Conservation (phyloP, 1,140 invertebrate genomes). For the Ceratina japonica region DNA sequence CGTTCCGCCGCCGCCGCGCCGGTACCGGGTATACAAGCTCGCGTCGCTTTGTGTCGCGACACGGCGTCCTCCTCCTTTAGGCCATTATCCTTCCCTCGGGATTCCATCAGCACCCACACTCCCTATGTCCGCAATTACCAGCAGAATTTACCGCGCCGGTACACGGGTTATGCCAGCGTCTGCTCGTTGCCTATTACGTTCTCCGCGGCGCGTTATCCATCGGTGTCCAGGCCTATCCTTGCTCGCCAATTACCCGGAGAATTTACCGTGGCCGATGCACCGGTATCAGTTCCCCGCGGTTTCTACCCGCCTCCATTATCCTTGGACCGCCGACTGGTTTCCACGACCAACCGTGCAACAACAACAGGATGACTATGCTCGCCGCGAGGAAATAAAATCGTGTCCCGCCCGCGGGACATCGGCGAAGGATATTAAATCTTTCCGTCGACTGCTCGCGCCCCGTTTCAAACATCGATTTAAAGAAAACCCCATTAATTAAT, state of each 20-base stretch:
- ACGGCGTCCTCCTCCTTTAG: conserved; percentile 6
- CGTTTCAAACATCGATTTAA: no score
- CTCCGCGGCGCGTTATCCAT: conserved; percentile 47
- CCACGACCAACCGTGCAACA: conserved; percentile 13
- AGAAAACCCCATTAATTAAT: neutral
- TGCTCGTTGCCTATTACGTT: conserved; percentile 48
- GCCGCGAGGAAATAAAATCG: conserved; percentile 39
- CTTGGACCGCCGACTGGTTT: conserved; percentile 52
- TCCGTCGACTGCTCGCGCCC: no score
- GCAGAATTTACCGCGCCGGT: conserved; percentile 51
- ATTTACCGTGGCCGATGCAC: conserved; percentile 63
- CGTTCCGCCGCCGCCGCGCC: no score
- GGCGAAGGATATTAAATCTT: no score
- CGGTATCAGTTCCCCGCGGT: conserved; percentile 55
- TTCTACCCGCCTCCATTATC: conserved; percentile 49
- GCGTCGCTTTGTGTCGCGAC: conserved; percentile 19
- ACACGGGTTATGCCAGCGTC: conserved; percentile 28
- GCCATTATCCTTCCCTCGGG: conserved; percentile 42
- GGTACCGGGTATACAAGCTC: neutral
- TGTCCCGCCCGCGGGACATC: neutral
- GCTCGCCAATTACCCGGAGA: conserved; percentile 55
- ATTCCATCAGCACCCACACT: conserved; percentile 58
- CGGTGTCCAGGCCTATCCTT: conserved; percentile 30
- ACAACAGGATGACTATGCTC: conserved; percentile 25
- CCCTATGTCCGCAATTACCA: conserved; percentile 49